Evolutionary conservation across 1,140 invertebrate genomes (phyloP).

Genomic region (Pseudomyrmex pallidus): DNA sequence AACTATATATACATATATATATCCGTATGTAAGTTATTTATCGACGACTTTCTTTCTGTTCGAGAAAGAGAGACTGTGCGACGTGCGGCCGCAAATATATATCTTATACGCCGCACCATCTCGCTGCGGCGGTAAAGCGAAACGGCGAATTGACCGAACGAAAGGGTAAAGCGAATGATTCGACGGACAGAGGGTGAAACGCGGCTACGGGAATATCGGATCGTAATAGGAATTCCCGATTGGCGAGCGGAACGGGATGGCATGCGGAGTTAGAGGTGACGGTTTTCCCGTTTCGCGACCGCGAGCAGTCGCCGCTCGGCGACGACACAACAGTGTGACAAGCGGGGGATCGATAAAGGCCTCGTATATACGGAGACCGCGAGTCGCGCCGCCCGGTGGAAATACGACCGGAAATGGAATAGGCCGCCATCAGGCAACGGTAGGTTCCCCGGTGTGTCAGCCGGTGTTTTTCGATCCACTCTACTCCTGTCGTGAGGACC

Average conservation of each 20-base stretch:
- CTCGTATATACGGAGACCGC: constrained; percentile 26
- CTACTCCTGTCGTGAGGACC: neutral
- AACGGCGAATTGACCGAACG: too few species aligned
- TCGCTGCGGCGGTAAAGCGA: too few species aligned
- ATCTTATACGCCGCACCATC: too few species aligned
- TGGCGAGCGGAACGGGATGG: constrained; percentile 79
- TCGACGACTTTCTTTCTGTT: neutral
- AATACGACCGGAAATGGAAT: constrained; percentile 81
- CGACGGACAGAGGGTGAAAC: constrained; percentile 54
- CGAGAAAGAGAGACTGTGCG: too few species aligned
- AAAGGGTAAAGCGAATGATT: constrained; percentile 21
- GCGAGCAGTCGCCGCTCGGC: neutral
- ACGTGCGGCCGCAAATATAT: neutral
- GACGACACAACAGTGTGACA: neutral
- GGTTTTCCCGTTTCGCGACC: constrained; percentile 38
- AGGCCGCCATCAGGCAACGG: constrained; percentile 71
- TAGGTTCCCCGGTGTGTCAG: constrained; percentile 48
- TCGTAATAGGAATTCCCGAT: constrained; percentile 82
- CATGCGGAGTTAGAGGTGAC: constrained; percentile 78
- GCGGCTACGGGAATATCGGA: constrained; percentile 71
- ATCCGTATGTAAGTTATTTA: too few species aligned
- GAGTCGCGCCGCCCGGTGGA: constrained; percentile 64
- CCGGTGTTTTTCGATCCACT: constrained; percentile 62
- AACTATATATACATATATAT: too few species aligned
- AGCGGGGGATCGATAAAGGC: constrained; percentile 75